These are phyloP conservation scores for Norana najaformis DNA, from an alignment of 2,888 invertebrate genomes.

Conservation along the genomic window DNA sequence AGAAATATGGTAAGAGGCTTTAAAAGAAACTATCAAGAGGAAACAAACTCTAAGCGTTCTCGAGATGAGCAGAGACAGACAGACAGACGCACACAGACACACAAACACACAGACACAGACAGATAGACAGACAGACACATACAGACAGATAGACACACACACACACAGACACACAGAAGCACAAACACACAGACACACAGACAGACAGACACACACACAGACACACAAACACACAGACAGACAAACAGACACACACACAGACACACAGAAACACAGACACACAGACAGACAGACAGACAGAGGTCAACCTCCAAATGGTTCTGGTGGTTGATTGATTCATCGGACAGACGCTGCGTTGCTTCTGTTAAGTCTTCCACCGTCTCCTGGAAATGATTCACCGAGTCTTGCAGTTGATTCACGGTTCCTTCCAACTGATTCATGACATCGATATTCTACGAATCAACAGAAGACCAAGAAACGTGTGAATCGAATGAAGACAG, in stretches of 20 bases:
- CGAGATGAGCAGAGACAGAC: too few relatives aligned
- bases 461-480: not conserved
- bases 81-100: too few relatives aligned
- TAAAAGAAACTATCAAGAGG: too few relatives aligned
- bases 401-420: not conserved
- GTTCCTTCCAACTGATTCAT: not conserved
- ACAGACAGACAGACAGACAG: not conserved
- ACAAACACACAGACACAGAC: too few relatives aligned
- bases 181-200: too few relatives aligned
- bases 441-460: not conserved
- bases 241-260: not conserved
- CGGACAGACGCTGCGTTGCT: not conserved
- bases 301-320: not conserved
- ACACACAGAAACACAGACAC: not conserved
- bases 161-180: too few relatives aligned
- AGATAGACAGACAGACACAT: too few relatives aligned
- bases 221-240: not conserved
- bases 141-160: too few relatives aligned
- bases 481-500: too few relatives aligned
- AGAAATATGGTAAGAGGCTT: too few relatives aligned
- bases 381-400: not conserved
- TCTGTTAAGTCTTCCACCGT: not conserved
- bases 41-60: too few relatives aligned
- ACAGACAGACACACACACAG: not conserved
- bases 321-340: not conserved